Evolutionary conservation across 2,797 vertebrate genomes (phyloP).

Genomic region (Decapterus maruadsi): DNA sequence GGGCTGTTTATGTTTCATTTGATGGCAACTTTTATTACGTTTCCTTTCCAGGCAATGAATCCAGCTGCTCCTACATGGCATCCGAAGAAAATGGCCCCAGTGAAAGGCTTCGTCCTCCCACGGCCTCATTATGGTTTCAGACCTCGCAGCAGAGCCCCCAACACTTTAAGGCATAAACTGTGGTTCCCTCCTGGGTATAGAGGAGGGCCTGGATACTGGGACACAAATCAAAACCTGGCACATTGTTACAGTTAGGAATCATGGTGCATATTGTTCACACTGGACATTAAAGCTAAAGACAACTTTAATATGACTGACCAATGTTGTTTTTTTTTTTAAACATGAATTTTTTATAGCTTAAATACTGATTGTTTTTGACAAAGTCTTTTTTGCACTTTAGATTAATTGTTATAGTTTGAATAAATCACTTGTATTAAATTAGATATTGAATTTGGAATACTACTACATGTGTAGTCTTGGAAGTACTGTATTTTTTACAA

Average conservation of each 20-base stretch:
- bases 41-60: conserved; percentile 66
- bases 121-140: conserved; percentile 63
- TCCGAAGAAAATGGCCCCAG: conserved; percentile 60
- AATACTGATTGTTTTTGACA: conserved; percentile 53
- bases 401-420: conserved; percentile 75
- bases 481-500: conserved; percentile 83
- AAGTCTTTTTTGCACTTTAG: conserved; percentile 85
- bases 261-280: conserved; percentile 50
- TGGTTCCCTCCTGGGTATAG: conserved; percentile 73
- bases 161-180: conserved; percentile 55
- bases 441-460: conserved; percentile 72
- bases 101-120: conserved; percentile 53
- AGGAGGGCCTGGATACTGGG: conserved; percentile 69
- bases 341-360: conserved; percentile 69
- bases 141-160: conserved; percentile 57
- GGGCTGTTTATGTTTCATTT: not conserved
- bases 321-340: conserved; percentile 62
- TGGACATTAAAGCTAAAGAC: conserved; percentile 64
- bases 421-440: conserved; percentile 75
- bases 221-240: conserved; percentile 52
- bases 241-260: conserved; percentile 68
- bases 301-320: conserved; percentile 71
- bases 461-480: conserved; percentile 70
- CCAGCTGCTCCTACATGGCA: conserved; percentile 75
- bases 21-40: too few species aligned